A percentile compares a stretch with the other conserved stretches of the same genome.
phyloP scores from a whole-genome alignment of 2,113 vertebrate species.

The Rhipidura dahli region DNA sequence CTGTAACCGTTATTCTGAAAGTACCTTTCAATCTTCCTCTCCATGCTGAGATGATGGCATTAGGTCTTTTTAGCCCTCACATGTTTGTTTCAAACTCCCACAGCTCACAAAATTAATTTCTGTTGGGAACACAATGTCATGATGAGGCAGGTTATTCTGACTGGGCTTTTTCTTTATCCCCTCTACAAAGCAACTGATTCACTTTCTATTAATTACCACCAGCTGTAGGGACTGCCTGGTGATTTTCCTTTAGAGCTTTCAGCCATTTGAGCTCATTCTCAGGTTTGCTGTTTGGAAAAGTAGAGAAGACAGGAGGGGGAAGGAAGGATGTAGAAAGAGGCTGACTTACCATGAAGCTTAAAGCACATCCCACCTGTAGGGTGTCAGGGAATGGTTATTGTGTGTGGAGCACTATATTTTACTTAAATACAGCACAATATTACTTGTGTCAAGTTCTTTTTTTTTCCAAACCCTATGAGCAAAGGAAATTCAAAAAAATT shows the following conservation, averaged over 20 bases:
- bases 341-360: background rate
- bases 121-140: background rate
- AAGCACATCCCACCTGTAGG: background rate
- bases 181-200: background rate
- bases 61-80: slow-evolving; percentile 10
- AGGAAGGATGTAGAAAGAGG: background rate
- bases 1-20: background rate
- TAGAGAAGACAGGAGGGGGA: background rate
- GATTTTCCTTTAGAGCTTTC: background rate
- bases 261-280: background rate
- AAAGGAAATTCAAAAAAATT: background rate
- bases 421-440: background rate
- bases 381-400: background rate
- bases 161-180: background rate
- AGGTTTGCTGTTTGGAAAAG: background rate
- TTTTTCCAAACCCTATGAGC: background rate
- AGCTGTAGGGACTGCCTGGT: background rate
- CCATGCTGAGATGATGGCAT: background rate
- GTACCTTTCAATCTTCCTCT: slow-evolving; percentile 14
- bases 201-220: slow-evolving; percentile 13
- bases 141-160: slow-evolving; percentile 28
- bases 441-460: background rate
- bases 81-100: slow-evolving; percentile 21
- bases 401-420: background rate
- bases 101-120: slow-evolving; percentile 42